Conservation (phyloP, 2,797 vertebrate genomes). For the Xerus rutilus region DNA sequence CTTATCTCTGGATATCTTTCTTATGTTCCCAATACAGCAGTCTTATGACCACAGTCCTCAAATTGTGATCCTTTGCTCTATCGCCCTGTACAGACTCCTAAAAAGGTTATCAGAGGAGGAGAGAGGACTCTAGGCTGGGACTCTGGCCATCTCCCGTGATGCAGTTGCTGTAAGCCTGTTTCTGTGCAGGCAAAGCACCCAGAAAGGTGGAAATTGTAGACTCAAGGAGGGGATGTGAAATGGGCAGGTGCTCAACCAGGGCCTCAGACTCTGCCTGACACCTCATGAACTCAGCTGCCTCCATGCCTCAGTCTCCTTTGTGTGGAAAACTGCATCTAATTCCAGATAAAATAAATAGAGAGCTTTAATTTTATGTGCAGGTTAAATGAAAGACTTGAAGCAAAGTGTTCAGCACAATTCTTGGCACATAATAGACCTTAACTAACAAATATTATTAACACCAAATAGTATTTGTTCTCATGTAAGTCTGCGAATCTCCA, state of each 20-base stretch:
- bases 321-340: neutral
- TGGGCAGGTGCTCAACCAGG: too few species aligned
- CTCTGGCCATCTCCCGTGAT: neutral
- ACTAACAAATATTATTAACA: neutral
- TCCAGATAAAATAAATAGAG: neutral
- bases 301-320: accelerated
- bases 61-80: neutral
- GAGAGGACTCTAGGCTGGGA: neutral
- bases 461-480: neutral
- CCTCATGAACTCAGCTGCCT: neutral
- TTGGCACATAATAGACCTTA: neutral
- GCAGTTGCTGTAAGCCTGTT: neutral
- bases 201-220: neutral
- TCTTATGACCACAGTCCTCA: neutral
- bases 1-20: neutral
- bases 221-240: neutral
- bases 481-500: neutral
- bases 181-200: neutral
- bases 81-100: neutral
- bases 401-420: neutral
- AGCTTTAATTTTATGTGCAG: neutral
- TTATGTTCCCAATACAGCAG: neutral
- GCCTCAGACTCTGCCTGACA: neutral
- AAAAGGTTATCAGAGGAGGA: neutral
- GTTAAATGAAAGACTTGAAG: neutral